Evolutionary conservation across 1,140 invertebrate species (phyloP).

Genomic region (Nasonia longicornis): DNA sequence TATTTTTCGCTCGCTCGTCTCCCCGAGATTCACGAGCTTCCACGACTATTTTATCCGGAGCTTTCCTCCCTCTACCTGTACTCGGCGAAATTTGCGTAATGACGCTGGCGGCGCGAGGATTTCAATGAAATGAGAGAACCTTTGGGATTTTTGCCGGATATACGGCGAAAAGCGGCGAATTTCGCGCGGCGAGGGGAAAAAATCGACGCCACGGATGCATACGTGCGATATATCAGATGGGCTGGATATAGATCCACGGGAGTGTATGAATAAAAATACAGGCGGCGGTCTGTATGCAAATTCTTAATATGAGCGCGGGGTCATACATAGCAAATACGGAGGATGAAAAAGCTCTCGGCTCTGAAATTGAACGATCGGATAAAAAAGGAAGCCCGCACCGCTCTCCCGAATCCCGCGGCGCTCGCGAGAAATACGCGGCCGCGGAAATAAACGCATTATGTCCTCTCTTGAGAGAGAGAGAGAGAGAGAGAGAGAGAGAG

Average conservation of each 20-base stretch:
- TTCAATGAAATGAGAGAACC: constrained; percentile 5
- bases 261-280: constrained; percentile 55
- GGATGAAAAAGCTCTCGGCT: constrained; percentile 21
- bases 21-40: constrained; percentile 26
- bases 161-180: too few relatives aligned
- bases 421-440: constrained; percentile 2
- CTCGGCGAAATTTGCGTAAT: constrained; percentile 37
- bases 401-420: constrained; percentile 16
- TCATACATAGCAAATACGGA: constrained; percentile 3
- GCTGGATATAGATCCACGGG: constrained; percentile 34
- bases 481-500: background rate
- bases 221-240: background rate
- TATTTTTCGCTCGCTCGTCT: constrained; percentile 34
- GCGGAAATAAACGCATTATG: constrained; percentile 38
- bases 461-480: background rate
- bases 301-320: constrained; percentile 13
- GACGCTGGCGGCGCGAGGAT: background rate
- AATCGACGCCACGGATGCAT: background rate
- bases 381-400: constrained; percentile 6
- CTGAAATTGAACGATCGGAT: constrained; percentile 41
- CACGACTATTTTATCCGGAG: constrained; percentile 33
- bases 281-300: constrained; percentile 47
- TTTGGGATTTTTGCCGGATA: background rate
- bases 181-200: background rate
- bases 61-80: background rate